These are phyloP conservation scores for Galaxea fascicularis DNA, from an alignment of 92 coral and sea anemone genomes.

Conservation along the genomic window DNA sequence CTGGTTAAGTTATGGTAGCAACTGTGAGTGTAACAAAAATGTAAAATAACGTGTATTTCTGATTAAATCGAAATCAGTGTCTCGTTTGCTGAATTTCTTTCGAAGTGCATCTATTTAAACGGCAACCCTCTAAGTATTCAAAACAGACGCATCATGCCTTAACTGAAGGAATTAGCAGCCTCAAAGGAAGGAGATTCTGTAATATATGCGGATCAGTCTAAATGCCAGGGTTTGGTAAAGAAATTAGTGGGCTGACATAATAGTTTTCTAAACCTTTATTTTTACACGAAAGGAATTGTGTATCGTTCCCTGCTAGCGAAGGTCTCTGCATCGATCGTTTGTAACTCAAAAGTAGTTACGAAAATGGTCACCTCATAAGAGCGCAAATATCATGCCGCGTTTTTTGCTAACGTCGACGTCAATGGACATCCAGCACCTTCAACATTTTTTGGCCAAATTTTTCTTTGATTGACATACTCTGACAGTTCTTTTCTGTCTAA, in stretches of 20 bases:
- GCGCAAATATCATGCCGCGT: too few species aligned
- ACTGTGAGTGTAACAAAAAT: constrained; percentile 11
- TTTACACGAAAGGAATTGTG: too few species aligned
- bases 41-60: constrained; percentile 29
- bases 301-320: too few species aligned
- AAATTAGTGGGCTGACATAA: too few species aligned
- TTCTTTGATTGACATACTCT: background rate
- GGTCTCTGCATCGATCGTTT: too few species aligned
- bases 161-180: background rate
- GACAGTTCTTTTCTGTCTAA: background rate
- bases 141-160: background rate
- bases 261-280: too few species aligned
- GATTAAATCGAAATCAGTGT: constrained; percentile 21
- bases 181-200: background rate
- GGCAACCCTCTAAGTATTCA: background rate
- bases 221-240: background rate
- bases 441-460: background rate
- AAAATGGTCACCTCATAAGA: too few species aligned
- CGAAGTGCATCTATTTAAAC: background rate
- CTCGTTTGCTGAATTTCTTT: background rate
- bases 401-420: too few species aligned
- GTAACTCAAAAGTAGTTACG: too few species aligned
- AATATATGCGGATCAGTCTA: background rate
- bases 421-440: too few species aligned
- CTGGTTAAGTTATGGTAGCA: constrained; percentile 28